Evolutionary conservation across 2,888 invertebrate species (phyloP).

Genomic region (Hemithea aestivaria): DNA sequence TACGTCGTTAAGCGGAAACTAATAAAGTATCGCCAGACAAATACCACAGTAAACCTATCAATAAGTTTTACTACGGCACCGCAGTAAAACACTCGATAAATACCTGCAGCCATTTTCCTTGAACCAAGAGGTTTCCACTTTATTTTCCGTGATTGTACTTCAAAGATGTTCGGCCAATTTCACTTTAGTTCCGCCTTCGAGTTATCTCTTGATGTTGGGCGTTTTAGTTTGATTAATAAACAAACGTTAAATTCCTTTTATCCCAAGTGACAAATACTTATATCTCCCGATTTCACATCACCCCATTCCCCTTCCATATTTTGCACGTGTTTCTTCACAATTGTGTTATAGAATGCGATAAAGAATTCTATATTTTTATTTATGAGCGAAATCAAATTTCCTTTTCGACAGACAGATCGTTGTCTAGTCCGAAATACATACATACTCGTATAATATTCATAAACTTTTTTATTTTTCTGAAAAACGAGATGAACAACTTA

Average conservation of each 20-base stretch:
- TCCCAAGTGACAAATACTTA: not conserved
- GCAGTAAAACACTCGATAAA: conserved; percentile 5
- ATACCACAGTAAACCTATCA: not conserved
- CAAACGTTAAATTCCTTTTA: no score
- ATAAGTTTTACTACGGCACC: conserved; percentile 4
- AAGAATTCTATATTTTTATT: conserved; percentile 7
- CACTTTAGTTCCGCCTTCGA: conserved; percentile 24
- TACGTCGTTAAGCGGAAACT: no score
- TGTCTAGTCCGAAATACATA: no score
- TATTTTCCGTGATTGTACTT: conserved; percentile 25
- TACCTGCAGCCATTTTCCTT: conserved; percentile 3
- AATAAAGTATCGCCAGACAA: no score
- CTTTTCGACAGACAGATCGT: conserved; percentile 1
- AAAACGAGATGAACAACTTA: no score
- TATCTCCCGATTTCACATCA: conserved; percentile 1
- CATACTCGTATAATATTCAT: no score
- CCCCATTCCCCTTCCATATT: conserved; percentile 1
- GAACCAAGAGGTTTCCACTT: conserved; percentile 20
- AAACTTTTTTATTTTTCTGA: no score
- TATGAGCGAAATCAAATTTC: conserved; percentile 9
- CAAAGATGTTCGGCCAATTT: conserved; percentile 38
- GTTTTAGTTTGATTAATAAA: not conserved
- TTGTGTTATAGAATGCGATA: conserved; percentile 6
- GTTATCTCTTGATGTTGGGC: conserved; percentile 16
- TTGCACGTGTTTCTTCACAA: conserved; percentile 9